A percentile compares a stretch with the other conserved stretches of the same genome.
Conservation (phyloP, 2,888 invertebrate genomes). For the Furcula furcula region DNA sequence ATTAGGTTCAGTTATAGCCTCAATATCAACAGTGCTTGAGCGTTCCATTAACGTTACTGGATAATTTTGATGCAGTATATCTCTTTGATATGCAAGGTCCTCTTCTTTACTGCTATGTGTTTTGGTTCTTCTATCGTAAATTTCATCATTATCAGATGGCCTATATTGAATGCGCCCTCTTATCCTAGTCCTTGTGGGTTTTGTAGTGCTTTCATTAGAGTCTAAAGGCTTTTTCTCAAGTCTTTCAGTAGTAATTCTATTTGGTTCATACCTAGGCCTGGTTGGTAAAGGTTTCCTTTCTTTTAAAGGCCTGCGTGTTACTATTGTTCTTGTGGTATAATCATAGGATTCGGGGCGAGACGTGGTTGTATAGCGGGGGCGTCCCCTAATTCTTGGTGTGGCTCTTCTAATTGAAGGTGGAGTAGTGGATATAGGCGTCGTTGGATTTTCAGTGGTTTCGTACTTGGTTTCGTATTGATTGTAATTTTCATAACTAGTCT, state of each 20-base stretch:
- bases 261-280: conserved; percentile 61
- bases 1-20: conserved; percentile 69
- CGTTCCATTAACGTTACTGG: conserved; percentile 80
- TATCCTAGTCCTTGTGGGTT: conserved; percentile 57
- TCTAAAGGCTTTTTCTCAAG: conserved; percentile 46
- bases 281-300: conserved; percentile 73
- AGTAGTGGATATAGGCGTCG: conserved; percentile 52
- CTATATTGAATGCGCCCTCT: conserved; percentile 80
- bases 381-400: conserved; percentile 55
- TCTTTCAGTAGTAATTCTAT: conserved; percentile 65
- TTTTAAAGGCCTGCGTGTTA: conserved; percentile 75
- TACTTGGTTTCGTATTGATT: conserved; percentile 47
- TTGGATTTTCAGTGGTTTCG: conserved; percentile 38
- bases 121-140: conserved; percentile 49
- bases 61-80: conserved; percentile 84
- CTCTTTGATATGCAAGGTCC: conserved; percentile 83
- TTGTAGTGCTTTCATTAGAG: conserved; percentile 58
- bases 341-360: conserved; percentile 64
- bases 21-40: conserved; percentile 70
- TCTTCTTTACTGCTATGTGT: conserved; percentile 48
- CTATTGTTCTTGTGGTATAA: conserved; percentile 55
- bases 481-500: conserved; percentile 43
- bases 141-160: conserved; percentile 60
- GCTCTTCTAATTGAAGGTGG: conserved; percentile 62
- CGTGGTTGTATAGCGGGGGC: conserved; percentile 68